Conservation (phyloP, 1,140 invertebrate species). For the Pogonus chalceus region DNA sequence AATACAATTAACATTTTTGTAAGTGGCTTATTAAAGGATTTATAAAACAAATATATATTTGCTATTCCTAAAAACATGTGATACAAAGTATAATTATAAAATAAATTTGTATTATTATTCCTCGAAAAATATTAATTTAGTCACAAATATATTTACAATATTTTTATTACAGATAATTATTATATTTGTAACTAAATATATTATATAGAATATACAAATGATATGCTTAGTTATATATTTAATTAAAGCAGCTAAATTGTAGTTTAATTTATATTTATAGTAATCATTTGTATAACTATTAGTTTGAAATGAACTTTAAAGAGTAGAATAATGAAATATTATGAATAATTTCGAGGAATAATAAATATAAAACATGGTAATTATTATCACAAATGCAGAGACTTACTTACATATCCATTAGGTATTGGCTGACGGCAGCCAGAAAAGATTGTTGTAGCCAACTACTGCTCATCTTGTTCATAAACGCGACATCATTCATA, state of each 20-base stretch:
- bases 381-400: slow-evolving; percentile 2
- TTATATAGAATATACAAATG: too few relatives aligned
- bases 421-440: background rate
- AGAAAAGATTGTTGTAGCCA: background rate
- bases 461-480: background rate
- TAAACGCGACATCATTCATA: background rate
- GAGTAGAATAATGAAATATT: too few relatives aligned
- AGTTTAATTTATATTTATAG: too few relatives aligned
- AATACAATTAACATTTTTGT: background rate
- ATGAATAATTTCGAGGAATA: too few relatives aligned
- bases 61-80: background rate
- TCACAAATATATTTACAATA: too few relatives aligned
- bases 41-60: background rate
- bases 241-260: too few relatives aligned
- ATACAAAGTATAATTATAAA: background rate
- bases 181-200: too few relatives aligned
- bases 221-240: too few relatives aligned
- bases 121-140: too few relatives aligned
- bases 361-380: background rate
- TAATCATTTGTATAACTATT: too few relatives aligned
- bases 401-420: slow-evolving; percentile 1
- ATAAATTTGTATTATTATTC: background rate
- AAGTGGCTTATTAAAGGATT: background rate
- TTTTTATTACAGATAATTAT: too few relatives aligned
- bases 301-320: too few relatives aligned